phyloP scores from a whole-genome alignment of 1,140 invertebrate genomes.

The Paracyclopina nana region DNA sequence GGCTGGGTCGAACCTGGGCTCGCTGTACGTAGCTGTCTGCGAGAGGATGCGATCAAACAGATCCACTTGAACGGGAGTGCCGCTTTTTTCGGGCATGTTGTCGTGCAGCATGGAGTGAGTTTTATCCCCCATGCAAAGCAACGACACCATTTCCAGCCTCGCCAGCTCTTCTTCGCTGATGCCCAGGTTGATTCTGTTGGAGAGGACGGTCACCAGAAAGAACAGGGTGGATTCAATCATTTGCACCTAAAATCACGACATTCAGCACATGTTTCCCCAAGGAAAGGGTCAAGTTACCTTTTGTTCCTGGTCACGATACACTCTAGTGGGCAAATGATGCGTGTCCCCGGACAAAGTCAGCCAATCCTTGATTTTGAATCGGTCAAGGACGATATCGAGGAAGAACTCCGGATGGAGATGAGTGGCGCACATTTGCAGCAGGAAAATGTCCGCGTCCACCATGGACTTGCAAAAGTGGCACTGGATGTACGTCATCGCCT shows the following conservation, averaged over 20 bases:
- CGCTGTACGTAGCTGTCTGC: conserved; percentile 50
- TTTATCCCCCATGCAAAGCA: conserved; percentile 77
- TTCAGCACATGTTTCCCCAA: too few species aligned
- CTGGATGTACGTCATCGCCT: conserved; percentile 96
- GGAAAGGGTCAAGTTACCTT: too few species aligned
- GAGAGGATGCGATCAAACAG: conserved; percentile 14
- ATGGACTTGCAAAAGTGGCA: conserved; percentile 96
- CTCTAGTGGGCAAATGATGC: conserved; percentile 31
- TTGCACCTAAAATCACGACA: too few species aligned
- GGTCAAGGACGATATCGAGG: conserved; percentile 63
- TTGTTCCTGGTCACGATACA: conserved; percentile 40
- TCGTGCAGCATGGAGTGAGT: conserved; percentile 87
- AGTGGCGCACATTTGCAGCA: conserved; percentile 75
- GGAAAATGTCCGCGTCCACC: conserved; percentile 87
- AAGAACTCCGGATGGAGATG: conserved; percentile 65
- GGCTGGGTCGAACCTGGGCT: conserved; percentile 52
- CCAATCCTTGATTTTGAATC: conserved; percentile 39
- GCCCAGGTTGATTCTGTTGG: conserved; percentile 73
- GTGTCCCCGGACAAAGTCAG: conserved; percentile 48
- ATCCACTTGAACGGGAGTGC: conserved; percentile 23
- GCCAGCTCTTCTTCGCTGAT: conserved; percentile 37
- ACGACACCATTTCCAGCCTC: conserved; percentile 71
- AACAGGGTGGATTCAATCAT: conserved; percentile 83
- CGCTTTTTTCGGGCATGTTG: conserved; percentile 81
- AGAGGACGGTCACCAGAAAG: conserved; percentile 70